Percentiles rank a stretch among this genome's conserved stretches.
phyloP scores from a whole-genome alignment of 2,797 vertebrate species.

The Lepidocolaptes lacrymiger region DNA sequence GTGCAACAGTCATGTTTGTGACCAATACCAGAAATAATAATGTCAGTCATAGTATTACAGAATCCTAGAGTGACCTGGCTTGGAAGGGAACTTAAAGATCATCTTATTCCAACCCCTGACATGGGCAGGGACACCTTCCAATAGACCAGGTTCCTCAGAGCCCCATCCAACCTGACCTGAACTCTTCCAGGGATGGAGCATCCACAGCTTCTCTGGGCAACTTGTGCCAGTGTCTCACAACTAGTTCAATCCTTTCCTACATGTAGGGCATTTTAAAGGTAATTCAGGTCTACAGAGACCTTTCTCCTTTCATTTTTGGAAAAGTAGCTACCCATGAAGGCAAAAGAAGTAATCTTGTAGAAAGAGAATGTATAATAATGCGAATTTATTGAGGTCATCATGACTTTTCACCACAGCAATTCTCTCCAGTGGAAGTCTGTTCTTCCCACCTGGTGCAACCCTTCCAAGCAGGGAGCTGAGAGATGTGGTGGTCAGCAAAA shows the following conservation, averaged over 20 bases:
- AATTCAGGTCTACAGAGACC: background rate
- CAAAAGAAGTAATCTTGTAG: background rate
- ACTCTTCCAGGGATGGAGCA: background rate
- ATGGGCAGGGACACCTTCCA: background rate
- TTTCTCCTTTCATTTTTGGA: background rate
- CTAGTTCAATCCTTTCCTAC: background rate
- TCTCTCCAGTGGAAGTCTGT: fast-evolving
- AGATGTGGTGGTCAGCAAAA: background rate
- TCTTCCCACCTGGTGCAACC: background rate
- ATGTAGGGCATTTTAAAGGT: background rate
- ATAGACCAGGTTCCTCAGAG: background rate
- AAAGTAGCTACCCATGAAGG: background rate
- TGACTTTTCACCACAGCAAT: background rate
- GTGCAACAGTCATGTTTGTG: background rate
- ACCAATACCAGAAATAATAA: background rate
- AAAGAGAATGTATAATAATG: background rate
- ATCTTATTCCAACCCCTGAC: fast-evolving
- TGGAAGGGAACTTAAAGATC: fast-evolving
- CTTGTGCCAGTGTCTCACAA: background rate
- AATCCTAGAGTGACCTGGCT: background rate
- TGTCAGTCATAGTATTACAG: background rate
- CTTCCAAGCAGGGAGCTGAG: background rate
- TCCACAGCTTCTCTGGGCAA: background rate
- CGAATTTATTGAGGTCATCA: background rate
- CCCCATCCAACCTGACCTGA: fast-evolving